Percentiles rank a stretch among this genome's conserved stretches.
phyloP scores from a whole-genome alignment of 2,888 invertebrate species.

The Gortyna flavago region DNA sequence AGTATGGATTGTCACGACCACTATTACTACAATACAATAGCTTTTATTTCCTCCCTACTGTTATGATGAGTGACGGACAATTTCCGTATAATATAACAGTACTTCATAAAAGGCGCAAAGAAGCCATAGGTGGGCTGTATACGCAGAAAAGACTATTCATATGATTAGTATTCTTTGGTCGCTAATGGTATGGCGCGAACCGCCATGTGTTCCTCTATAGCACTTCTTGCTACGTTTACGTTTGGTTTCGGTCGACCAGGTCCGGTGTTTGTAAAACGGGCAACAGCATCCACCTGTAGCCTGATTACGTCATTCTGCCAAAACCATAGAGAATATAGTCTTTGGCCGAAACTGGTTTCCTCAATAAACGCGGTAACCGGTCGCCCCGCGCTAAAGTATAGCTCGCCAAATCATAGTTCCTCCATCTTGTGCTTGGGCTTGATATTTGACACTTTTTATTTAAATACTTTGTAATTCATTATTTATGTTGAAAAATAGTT shows the following conservation, averaged over 20 bases:
- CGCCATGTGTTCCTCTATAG: constrained; percentile 10
- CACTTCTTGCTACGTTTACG: constrained; percentile 27
- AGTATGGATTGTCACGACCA: constrained; percentile 35
- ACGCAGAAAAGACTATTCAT: constrained; percentile 38
- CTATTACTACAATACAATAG: constrained; percentile 56
- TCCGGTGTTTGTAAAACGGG: constrained; percentile 8
- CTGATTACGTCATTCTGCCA: constrained; percentile 38
- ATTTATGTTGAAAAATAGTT: neutral
- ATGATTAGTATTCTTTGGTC: constrained; percentile 63
- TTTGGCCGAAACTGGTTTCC: constrained; percentile 45
- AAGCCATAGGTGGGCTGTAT: constrained; percentile 23
- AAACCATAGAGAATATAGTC: too few species aligned
- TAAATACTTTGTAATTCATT: neutral
- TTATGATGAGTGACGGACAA: constrained; percentile 69
- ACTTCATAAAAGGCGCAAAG: constrained; percentile 54
- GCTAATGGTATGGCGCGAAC: constrained; percentile 35
- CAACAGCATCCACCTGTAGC: constrained; percentile 37
- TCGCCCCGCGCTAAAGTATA: neutral
- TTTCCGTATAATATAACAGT: constrained; percentile 70
- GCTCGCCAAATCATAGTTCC: neutral
- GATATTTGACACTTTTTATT: neutral
- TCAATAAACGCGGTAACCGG: neutral
- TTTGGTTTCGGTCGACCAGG: constrained; percentile 7
- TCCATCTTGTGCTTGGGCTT: neutral
- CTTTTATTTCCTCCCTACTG: constrained; percentile 68